These are phyloP conservation scores for Eurypyga helias DNA, from an alignment of 2,113 vertebrate genomes.

Conservation along the genomic window DNA sequence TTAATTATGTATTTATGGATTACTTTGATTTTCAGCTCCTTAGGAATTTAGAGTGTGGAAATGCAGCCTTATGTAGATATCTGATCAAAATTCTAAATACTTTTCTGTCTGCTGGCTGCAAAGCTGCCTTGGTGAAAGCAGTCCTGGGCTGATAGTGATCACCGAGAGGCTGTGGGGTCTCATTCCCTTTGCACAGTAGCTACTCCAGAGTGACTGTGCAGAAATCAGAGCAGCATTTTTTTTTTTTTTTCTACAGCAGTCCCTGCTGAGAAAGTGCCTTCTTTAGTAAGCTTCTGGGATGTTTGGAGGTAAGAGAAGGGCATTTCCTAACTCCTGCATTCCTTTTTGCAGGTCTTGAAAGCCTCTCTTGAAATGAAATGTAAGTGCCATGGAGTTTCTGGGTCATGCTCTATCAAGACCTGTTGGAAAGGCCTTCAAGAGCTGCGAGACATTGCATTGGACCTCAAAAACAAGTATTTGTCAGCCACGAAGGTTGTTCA, in stretches of 20 bases:
- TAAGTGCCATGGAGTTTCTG: conserved; percentile 97
- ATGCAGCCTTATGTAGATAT: neutral
- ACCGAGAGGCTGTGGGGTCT: neutral
- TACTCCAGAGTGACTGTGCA: neutral
- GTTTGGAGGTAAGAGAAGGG: neutral
- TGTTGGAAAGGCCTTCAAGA: conserved; percentile 97
- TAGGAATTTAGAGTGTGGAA: neutral
- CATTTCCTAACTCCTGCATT: conserved; percentile 22
- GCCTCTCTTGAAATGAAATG: conserved; percentile 96
- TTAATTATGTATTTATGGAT: neutral
- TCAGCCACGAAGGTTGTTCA: conserved; percentile 97
- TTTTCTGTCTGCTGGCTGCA: neutral
- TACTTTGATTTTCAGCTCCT: neutral
- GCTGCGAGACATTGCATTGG: conserved; percentile 89
- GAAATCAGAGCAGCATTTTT: neutral
- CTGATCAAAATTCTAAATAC: neutral
- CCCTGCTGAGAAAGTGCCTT: neutral
- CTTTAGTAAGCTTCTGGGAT: neutral
- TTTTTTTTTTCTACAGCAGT: neutral
- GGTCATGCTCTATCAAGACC: conserved; percentile 97
- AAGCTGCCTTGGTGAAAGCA: neutral
- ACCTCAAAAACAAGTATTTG: conserved; percentile 95
- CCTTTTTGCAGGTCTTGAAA: conserved; percentile 83
- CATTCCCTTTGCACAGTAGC: neutral
- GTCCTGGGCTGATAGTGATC: neutral